Evolutionary conservation across 2,888 invertebrate species (phyloP), one percentile per base, ranked within the genome.

Genomic region (Imbricaverruca yamaguchii): DNA sequence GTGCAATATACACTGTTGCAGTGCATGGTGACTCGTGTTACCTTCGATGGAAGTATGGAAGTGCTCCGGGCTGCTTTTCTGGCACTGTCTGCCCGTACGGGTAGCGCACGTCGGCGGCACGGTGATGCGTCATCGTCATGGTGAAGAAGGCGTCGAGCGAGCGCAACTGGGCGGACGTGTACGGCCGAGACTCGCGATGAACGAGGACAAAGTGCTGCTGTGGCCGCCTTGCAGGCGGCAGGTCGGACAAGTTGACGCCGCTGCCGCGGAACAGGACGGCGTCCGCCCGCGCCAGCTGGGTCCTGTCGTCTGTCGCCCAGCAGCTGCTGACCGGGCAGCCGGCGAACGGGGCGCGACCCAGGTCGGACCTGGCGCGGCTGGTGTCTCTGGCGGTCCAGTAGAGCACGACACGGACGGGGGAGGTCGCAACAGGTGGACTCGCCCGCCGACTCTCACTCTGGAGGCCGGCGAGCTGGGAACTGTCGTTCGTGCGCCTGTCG

Each of bases 141-240:
- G 81, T 82, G 81, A 82, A 81, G 39, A 81, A 61, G 57, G 78
- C 81, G 2, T 65, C 55, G 74, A 80, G 80, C 12, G 23, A 59
- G 10, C 53, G 23, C 21, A 57, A 57, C 57, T 80, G 18, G 21
- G 80, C 80, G 13, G 0, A 6, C 9, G 39, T 4, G 18, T 81
- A 81, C 74, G 83, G 81, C 12, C 83, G 83, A 13, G 85, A 84
- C 4, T 84, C 82, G 78, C 84, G 84, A 0, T 83, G 80, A 78
- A 83, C 82, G 63, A 83, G 83, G 13, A 84, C 81, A 83, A 84
- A 85, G 25, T 81, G 80, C 67, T 84, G 84, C 21, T 79, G 53
- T 0, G 81, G 82, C 11, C n/a, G 77, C 13, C 83, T 82, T 39
- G 55, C 39, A 0, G 84, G 84, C 11, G 84, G 74, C 55, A 82